A percentile compares a stretch with the other conserved stretches of the same genome.
phyloP scores from a whole-genome alignment of 2,888 invertebrate genomes.

The Sarcophaga variegata region DNA sequence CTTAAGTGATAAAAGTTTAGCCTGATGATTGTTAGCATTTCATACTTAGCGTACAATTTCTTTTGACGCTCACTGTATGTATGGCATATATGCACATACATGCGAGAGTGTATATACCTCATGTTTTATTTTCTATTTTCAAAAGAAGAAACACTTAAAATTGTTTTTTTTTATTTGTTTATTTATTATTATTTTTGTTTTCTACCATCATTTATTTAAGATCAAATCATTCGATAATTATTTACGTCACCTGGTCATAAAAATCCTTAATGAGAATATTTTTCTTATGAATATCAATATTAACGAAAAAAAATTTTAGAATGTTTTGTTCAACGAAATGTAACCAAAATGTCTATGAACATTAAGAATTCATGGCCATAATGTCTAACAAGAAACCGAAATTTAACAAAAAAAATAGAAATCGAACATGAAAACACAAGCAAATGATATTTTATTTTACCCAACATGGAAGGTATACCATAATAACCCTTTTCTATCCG shows the following conservation, averaged over 20 bases:
- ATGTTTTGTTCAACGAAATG: conserved; percentile 1
- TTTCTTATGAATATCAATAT: neutral
- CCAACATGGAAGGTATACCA: neutral
- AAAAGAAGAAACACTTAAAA: neutral
- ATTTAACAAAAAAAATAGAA: neutral
- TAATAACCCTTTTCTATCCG: conserved; percentile 38
- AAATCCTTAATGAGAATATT: conserved; percentile 13
- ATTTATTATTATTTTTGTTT: no score
- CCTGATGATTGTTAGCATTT: no score
- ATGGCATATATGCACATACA: no score
- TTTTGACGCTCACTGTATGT: no score
- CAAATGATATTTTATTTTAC: neutral
- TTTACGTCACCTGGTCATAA: neutral
- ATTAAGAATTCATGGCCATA: conserved; percentile 50
- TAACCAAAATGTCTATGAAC: conserved; percentile 36
- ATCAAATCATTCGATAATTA: neutral
- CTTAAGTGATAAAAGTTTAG: no score
- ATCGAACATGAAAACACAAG: neutral
- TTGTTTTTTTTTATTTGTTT: no score
- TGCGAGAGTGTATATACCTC: no score
- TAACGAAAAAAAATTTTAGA: neutral
- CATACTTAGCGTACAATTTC: no score
- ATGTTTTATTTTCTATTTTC: neutral
- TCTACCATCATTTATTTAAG: no score
- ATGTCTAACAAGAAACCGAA: conserved; percentile 55